Base-by-base conservation (phyloP, 2,113 vertebrate species). In the Nansenia antarctica region DNA sequence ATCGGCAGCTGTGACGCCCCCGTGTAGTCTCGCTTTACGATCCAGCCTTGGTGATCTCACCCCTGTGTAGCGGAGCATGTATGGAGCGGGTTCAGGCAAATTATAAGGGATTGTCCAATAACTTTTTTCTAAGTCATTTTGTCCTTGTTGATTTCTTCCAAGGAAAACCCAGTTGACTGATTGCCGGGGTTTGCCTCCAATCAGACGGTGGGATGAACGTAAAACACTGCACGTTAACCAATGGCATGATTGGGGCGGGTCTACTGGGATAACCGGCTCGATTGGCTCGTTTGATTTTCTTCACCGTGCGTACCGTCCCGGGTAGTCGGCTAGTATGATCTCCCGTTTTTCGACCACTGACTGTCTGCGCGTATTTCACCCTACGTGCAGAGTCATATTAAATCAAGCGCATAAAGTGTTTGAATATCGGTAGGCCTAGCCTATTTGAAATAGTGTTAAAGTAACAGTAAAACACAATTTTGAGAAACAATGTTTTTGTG, bases 71-170 rank as follows among this genome's bases (percentile, higher is more conserved):
- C 73, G 32, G 58, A 5, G 45, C 0, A 24, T 12, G n/a, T 35
- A 35, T 55, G 6, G 45, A n/a, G 45, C 65, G n/a, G n/a, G n/a
- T n/a, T n/a, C 9, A 49, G 60, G 47, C 60, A 60, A 39, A 52
- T 70, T 62, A 69, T 69, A 74, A 53, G 20, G 77, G 72, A 83
- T 54, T 74, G 60, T 81, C 87, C 79, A 81, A 84, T 49, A 92
- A 93, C 88, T 92, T 92, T 91, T 62, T 85, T 70, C 31, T n/a
- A n/a, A n/a, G 71, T 70, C 76, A 65, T 78, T 86, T 90, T 89
- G 53, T 70, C 85, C 86, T 85, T 81, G 84, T 85, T 87, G 66
- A 65, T 84, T 76, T 68, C 76, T 42, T 73, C n/a, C 49, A 61
- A 61, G 45, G 57, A 62, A 52, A 49, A n/a, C n/a, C 45, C 27